Percentiles rank a stretch among this genome's conserved stretches.
Conservation (phyloP, 2,113 vertebrate species). For the Sceloporus tristichus region DNA sequence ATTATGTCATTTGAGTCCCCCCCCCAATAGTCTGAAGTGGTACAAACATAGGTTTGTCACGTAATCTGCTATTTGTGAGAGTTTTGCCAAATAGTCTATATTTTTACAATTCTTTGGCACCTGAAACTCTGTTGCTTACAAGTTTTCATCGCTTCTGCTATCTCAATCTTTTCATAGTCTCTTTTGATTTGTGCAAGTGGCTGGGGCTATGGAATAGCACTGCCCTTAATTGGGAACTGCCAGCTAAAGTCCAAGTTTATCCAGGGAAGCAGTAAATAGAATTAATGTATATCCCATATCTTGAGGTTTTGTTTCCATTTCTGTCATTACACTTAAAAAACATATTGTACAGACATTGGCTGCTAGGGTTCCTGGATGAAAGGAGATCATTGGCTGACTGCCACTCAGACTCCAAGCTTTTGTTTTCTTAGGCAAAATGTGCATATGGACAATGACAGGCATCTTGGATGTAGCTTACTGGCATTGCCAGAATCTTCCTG, state of each 20-base stretch:
- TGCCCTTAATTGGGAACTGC: constrained; percentile 55
- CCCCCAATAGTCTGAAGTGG: background rate
- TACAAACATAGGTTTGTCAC: background rate
- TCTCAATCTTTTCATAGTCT: constrained; percentile 27
- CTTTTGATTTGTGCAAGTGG: constrained; percentile 72
- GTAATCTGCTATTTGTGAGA: background rate
- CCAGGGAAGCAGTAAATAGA: constrained; percentile 72
- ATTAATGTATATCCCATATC: constrained; percentile 70
- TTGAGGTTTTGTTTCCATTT: constrained; percentile 71
- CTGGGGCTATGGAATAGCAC: constrained; percentile 26
- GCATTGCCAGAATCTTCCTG: background rate
- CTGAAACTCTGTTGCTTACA: constrained; percentile 36
- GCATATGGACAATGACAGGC: constrained; percentile 51
- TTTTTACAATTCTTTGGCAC: constrained; percentile 38
- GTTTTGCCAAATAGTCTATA: constrained; percentile 42
- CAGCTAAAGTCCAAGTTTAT: constrained; percentile 76
- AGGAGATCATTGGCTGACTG: constrained; percentile 51
- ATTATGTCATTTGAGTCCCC: background rate
- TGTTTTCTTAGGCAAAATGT: constrained; percentile 35
- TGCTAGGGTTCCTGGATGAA: constrained; percentile 38
- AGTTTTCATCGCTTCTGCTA: constrained; percentile 37
- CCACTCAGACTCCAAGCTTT: constrained; percentile 65
- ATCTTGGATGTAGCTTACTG: constrained; percentile 22
- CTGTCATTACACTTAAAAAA: constrained; percentile 41
- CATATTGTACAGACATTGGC: constrained; percentile 42